phyloP scores from a whole-genome alignment of 1,140 invertebrate species.

The Propsilocerus akamusi region DNA sequence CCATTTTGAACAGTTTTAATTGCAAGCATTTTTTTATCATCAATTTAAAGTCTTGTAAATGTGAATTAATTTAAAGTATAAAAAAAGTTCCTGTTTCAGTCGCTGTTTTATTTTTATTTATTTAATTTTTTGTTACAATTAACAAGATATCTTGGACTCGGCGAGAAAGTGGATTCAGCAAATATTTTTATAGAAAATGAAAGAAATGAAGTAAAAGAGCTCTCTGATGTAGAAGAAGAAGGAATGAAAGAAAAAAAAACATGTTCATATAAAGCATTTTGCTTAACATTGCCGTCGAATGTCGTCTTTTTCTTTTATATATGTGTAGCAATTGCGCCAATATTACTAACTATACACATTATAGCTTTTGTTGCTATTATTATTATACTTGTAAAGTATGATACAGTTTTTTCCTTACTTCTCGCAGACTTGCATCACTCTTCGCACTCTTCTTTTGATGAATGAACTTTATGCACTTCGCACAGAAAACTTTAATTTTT shows the following conservation, averaged over 20 bases:
- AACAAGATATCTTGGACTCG: conserved; percentile 3
- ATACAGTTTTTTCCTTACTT: too few relatives aligned
- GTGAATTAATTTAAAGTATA: conserved; percentile 4
- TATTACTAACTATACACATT: too few relatives aligned
- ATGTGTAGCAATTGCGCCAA: too few relatives aligned
- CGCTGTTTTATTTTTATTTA: too few relatives aligned
- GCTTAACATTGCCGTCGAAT: background rate
- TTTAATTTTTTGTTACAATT: conserved; percentile 4
- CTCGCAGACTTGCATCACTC: too few relatives aligned
- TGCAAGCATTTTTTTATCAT: conserved; percentile 1
- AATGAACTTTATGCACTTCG: too few relatives aligned
- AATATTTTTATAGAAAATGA: conserved; percentile 4
- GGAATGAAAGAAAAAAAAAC: background rate
- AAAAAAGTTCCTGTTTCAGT: conserved; percentile 3
- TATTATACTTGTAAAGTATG: too few relatives aligned
- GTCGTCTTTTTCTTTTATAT: too few relatives aligned
- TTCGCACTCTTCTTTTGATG: too few relatives aligned
- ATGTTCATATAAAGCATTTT: conserved; percentile 1
- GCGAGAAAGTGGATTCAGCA: conserved; percentile 3
- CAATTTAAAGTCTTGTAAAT: background rate
- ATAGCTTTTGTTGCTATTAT: too few relatives aligned
- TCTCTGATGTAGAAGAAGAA: background rate
- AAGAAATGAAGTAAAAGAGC: background rate
- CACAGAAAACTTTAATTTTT: too few relatives aligned
- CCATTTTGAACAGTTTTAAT: background rate